Base-by-base conservation (phyloP, 2,113 vertebrate species). In the Scomber scombrus region DNA sequence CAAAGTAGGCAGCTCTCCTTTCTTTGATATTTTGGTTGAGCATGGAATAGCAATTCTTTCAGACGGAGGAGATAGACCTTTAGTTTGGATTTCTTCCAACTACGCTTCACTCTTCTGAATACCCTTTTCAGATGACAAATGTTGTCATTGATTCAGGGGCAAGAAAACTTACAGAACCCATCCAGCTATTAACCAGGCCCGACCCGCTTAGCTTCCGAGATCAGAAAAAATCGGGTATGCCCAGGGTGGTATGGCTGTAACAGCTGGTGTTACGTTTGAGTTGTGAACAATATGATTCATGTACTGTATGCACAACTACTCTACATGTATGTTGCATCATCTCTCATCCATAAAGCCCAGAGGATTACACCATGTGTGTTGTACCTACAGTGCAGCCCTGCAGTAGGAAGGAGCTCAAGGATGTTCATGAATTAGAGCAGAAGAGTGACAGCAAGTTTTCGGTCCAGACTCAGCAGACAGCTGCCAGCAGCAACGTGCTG, bases 371-470 rank as follows among this genome's bases (percentile, higher is more conserved):
- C 29, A 23, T 78, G 72, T 85, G 66, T 75, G 74, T 52, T 68
- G 65, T 18, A 78, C 75, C 85, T 82, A 71, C 51, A 60, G 65
- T 45, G 68, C 57, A 79, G 68, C 68, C 66, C 66, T 68, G 58
- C 74, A 84, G 75, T 50, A 47, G 34, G 29, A 43, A 78, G 62
- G 79, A 73, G 82, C 56, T 76, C 78, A 52, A 54, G 71, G 76
- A 58, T 63, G 67, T 23, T 62, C 69, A 90, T 82, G 88, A 93
- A 93, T 80, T 92, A 82, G 86, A 92, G 87, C 92, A 93, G 90
- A 94, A 93, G 71, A 84, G 47, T 18, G 8, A 67, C 50, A 54
- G 19, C 60, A 81, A 68, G 79, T 82, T 86, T 75, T 75, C 69
- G 71, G 82, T 56, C 69, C 74, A 78, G 78, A 78, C 72, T 70